Base-by-base conservation (phyloP, 2,888 invertebrate genomes). In the Melinopterus prodromus region DNA sequence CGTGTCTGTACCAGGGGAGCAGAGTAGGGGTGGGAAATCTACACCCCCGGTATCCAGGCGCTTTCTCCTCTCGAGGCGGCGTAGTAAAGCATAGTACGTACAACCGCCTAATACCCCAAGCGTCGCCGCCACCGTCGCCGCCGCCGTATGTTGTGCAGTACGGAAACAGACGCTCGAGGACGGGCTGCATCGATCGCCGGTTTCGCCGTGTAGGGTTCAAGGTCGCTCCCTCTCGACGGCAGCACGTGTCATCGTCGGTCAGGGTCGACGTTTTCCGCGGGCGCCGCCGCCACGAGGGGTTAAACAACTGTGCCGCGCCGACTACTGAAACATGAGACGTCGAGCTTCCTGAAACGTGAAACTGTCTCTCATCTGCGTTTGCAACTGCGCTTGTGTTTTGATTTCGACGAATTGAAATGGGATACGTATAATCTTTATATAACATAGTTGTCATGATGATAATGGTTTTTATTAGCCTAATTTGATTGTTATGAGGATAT, bases 141-240 rank as follows among this genome's bases (percentile, higher is more conserved):
- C 70, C 69, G 69, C 77, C 69, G 70, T 70, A 36, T 69, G 35
- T 26, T 37, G 77, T 77, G 77, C 36, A 77, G 70, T 16, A 70
- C 77, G 69, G 77, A 69, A 77, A 77, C 77, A 77, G 70, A 53
- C 26, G 26, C 26, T 26, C 26, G 26, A 26, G 26, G 26, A 26
- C 77, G 77, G 77, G 77, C 77, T 77, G 69, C 77, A 77, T 77
- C 77, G 77, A 77, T 77, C 77, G 69, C 7, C 74, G 74, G 71
- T 15, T 37, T 74, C 26, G 35, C 74, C 74, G 37, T 74, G 35
- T 26, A 6, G 74, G 74, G 74, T 74, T 74, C 74, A 74, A 74
- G 74, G 74, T 74, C 36, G 35, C 35, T 35, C 14, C 36, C n/a
- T 74, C 35, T 35, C 36, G 36, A 14, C 71, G 12, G n/a, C 71